Evolutionary conservation across 2,113 vertebrate species (phyloP), one percentile per base, ranked within the genome.

Genomic region (Seriola dumerili): DNA sequence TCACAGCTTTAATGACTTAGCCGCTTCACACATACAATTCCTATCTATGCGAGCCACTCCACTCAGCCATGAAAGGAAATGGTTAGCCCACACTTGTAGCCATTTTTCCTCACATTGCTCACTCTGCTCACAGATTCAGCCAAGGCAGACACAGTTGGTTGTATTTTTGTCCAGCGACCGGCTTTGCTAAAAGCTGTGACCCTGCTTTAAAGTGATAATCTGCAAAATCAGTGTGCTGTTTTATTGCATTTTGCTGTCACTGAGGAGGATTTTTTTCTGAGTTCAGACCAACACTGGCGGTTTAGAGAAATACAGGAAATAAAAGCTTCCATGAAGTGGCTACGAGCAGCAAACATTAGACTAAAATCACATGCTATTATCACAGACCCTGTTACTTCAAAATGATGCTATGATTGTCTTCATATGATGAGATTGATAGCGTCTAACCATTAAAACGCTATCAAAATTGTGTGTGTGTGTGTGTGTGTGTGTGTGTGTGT

Each of bases 141-240:
- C 84, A 63, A 83, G 58, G 21, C 62, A 66, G 46, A 72, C 73
- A 48, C 48, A 59, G 68, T 84, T 88, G 72, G 75, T 42, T 10
- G 58, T 64, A 13, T 48, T 73, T 72, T 40, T 16, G 34, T 77
- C 63, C 46, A 48, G 70, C 1, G 44, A 23, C 40, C 67, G 70
- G 59, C 66, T 85, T 81, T 36, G 68, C 72, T 67, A 25, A 77
- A 58, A 69, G 76, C 78, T 64, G 48, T 36, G 81, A 81, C 72
- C 75, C 25, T 77, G 72, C 71, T 74, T 85, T 83, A 29, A 21
- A 75, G 69, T 13, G 34, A 50, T 68, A 50, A 68, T 55, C 36
- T 69, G 16, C 5, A 25, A 57, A 9, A 80, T 77, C 5, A 44
- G 10, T 61, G 23, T 16, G 42, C 1, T 13, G 21, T 78, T 76